phyloP scores from a whole-genome alignment of 92 coral and sea anemone species.

The Bergia puertoricense region DNA sequence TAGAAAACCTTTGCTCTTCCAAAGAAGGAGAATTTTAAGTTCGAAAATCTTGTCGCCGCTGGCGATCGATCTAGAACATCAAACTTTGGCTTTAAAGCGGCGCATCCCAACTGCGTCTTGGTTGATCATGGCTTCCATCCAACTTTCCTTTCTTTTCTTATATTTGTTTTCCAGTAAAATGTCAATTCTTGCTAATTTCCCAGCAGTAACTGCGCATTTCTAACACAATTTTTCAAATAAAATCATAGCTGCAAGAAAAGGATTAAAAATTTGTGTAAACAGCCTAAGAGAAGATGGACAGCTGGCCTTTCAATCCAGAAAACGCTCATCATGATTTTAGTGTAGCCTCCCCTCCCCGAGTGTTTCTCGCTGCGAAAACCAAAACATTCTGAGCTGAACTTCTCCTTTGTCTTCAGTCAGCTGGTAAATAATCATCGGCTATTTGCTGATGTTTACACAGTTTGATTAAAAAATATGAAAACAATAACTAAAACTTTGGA shows the following conservation, averaged over 20 bases:
- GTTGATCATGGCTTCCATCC: neutral
- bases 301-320: neutral
- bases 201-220: slow-evolving; percentile 46
- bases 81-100: neutral
- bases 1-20: neutral
- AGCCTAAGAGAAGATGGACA: slow-evolving; percentile 44
- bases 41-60: neutral
- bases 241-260: slow-evolving; percentile 61
- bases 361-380: neutral
- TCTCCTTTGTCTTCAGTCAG: slow-evolving; percentile 13
- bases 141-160: neutral
- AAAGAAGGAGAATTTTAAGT: neutral
- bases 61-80: slow-evolving; percentile 5
- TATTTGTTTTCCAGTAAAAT: slow-evolving; percentile 35
- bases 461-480: neutral
- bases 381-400: neutral
- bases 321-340: neutral
- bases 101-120: neutral
- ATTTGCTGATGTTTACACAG: neutral
- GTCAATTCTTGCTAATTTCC: slow-evolving; percentile 43
- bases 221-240: slow-evolving; percentile 49
- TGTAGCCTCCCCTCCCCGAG: slow-evolving; percentile 18
- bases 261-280: slow-evolving; percentile 48
- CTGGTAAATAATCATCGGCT: neutral
- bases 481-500: neutral